Percentiles rank a stretch among this genome's conserved stretches.
Conservation (phyloP, 2,797 vertebrate genomes). For the Oceanodroma leucorhoa region DNA sequence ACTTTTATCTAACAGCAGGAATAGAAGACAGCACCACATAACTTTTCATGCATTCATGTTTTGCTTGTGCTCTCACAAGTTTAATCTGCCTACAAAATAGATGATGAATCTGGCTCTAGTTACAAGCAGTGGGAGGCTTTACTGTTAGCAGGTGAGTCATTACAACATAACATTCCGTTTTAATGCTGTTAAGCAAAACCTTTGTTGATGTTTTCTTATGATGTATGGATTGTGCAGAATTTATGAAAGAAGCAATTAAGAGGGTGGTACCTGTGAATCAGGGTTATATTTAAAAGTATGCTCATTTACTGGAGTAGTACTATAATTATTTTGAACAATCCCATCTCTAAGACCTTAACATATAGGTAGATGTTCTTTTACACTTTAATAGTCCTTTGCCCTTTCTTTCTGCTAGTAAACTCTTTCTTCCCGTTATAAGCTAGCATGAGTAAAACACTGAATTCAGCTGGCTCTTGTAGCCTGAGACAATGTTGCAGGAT, state of each 20-base stretch:
- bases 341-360: neutral
- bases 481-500: neutral
- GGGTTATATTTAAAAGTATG: constrained; percentile 37
- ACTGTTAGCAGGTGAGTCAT: constrained; percentile 46
- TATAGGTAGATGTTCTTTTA: neutral
- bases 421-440: neutral
- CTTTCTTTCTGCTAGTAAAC: neutral
- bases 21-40: neutral
- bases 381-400: neutral
- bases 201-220: constrained; percentile 34
- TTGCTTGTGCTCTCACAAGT: neutral
- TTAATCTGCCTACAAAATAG: neutral
- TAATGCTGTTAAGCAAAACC: neutral
- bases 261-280: constrained; percentile 19
- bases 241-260: constrained; percentile 58
- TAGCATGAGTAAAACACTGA: neutral
- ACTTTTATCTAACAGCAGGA: neutral
- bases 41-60: neutral
- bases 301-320: neutral
- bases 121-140: constrained; percentile 19
- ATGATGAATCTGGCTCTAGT: neutral
- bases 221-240: constrained; percentile 1
- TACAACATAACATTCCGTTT: constrained; percentile 23
- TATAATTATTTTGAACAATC: neutral
- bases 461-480: neutral